phyloP scores from a whole-genome alignment of 92 coral and sea anemone species.

The Epizoanthus scotinus region DNA sequence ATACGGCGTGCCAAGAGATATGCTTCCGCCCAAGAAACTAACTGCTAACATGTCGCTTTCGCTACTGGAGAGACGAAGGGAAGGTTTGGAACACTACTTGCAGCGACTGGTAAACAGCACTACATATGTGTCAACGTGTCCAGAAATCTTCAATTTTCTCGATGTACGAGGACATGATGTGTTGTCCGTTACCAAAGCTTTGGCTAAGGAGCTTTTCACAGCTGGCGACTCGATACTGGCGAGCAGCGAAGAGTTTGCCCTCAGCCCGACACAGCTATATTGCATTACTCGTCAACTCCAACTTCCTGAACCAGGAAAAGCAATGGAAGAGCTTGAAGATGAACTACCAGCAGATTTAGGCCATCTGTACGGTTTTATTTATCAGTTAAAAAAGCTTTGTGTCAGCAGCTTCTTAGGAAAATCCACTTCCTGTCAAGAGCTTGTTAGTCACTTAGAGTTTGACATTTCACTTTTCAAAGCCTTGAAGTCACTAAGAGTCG shows the following conservation, averaged over 20 bases:
- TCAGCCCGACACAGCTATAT: slow-evolving; percentile 89
- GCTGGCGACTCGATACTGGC: slow-evolving; percentile 69
- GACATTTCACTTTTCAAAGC: slow-evolving; percentile 92
- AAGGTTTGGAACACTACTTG: slow-evolving; percentile 90
- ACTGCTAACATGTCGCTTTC: slow-evolving; percentile 77
- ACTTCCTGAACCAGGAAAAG: slow-evolving; percentile 74
- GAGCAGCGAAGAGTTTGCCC: slow-evolving; percentile 65
- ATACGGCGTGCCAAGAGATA: slow-evolving; percentile 92
- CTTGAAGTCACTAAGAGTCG: slow-evolving; percentile 66
- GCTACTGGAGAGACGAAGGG: slow-evolving; percentile 82
- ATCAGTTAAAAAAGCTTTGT: slow-evolving; percentile 73
- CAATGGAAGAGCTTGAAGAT: slow-evolving; percentile 59
- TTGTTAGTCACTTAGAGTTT: slow-evolving; percentile 86
- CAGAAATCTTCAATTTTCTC: slow-evolving; percentile 83
- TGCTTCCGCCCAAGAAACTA: slow-evolving; percentile 91
- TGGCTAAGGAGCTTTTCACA: slow-evolving; percentile 74
- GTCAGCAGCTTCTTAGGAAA: slow-evolving; percentile 53
- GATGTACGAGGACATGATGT: slow-evolving; percentile 93
- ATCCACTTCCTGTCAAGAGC: slow-evolving; percentile 66
- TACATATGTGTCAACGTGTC: slow-evolving; percentile 84
- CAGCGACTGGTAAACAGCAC: slow-evolving; percentile 96
- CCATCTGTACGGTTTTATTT: slow-evolving; percentile 82
- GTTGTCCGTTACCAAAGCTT: slow-evolving; percentile 76
- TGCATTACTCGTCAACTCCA: slow-evolving; percentile 92
- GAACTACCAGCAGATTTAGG: slow-evolving; percentile 69